These are phyloP conservation scores for Nomada lathburiana DNA, from an alignment of 2,888 invertebrate species.

Conservation along the genomic window DNA sequence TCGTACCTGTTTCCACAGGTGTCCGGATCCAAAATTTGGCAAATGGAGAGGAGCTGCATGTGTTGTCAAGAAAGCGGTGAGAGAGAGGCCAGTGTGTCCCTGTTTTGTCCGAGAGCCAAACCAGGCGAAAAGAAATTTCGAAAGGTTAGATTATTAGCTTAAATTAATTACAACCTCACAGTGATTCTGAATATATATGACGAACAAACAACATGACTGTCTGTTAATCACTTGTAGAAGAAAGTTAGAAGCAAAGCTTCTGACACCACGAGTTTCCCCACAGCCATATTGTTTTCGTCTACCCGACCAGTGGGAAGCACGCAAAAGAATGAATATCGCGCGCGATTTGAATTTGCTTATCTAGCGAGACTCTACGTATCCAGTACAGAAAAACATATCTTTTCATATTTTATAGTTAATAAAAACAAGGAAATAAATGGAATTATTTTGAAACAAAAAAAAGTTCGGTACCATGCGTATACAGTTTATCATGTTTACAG, in stretches of 20 bases:
- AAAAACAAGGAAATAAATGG: not conserved
- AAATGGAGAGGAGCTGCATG: conserved; percentile 97
- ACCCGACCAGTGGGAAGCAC: conserved; percentile 46
- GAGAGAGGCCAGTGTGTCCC: conserved; percentile 94
- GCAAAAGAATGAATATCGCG: conserved; percentile 51
- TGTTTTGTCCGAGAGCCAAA: conserved; percentile 95
- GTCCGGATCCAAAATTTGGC: conserved; percentile 97
- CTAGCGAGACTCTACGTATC: not conserved
- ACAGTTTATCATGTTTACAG: conserved; percentile 27
- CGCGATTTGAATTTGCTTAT: conserved; percentile 44
- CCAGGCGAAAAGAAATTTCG: conserved; percentile 93
- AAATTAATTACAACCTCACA: conserved; percentile 9
- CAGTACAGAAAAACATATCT: not conserved
- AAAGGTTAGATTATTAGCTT: conserved; percentile 86
- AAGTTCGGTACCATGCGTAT: not conserved
- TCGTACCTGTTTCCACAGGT: conserved; percentile 87
- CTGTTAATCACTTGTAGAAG: conserved; percentile 26
- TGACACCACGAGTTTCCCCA: conserved; percentile 70
- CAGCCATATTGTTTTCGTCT: conserved; percentile 78
- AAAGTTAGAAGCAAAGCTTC: conserved; percentile 59
- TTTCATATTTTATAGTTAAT: not conserved
- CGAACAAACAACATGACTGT: conserved; percentile 3
- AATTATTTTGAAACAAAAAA: not conserved
- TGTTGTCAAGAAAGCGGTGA: conserved; percentile 98
- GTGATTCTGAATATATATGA: not conserved